phyloP scores from a whole-genome alignment of 1,140 invertebrate species.

The Tribolium madens region DNA sequence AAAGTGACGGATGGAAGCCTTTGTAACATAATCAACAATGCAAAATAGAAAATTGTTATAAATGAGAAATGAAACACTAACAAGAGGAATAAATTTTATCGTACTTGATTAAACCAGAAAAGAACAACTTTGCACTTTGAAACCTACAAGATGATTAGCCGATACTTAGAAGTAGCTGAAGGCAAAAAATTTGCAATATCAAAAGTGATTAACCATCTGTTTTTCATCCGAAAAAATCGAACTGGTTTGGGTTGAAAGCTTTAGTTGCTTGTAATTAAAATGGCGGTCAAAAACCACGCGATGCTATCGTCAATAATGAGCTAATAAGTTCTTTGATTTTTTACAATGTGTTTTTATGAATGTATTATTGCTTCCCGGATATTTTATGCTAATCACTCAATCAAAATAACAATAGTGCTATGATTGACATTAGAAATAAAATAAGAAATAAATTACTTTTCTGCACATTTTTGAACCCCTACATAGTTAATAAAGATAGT shows the following conservation, averaged over 20 bases:
- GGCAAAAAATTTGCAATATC: not conserved
- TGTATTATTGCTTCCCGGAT: not conserved
- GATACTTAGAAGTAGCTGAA: too few species aligned
- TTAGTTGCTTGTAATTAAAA: not conserved
- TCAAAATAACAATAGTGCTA: not conserved
- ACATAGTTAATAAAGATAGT: too few species aligned
- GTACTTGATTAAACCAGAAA: too few species aligned
- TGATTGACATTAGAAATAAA: too few species aligned
- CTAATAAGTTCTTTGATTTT: not conserved
- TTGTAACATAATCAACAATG: too few species aligned
- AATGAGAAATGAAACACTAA: too few species aligned
- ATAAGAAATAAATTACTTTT: too few species aligned
- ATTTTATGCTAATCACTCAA: not conserved
- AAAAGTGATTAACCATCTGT: not conserved
- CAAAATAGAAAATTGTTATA: too few species aligned
- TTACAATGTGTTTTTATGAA: not conserved
- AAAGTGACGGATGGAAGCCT: too few species aligned
- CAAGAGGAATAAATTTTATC: too few species aligned
- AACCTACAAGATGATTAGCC: too few species aligned
- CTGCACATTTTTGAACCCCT: not conserved
- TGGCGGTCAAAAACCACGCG: not conserved
- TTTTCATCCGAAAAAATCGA: not conserved
- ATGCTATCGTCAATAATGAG: not conserved
- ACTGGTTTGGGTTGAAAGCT: not conserved
- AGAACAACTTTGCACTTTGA: too few species aligned